Base-by-base conservation (phyloP, 2,888 invertebrate species). In the Drosophila falleni region DNA sequence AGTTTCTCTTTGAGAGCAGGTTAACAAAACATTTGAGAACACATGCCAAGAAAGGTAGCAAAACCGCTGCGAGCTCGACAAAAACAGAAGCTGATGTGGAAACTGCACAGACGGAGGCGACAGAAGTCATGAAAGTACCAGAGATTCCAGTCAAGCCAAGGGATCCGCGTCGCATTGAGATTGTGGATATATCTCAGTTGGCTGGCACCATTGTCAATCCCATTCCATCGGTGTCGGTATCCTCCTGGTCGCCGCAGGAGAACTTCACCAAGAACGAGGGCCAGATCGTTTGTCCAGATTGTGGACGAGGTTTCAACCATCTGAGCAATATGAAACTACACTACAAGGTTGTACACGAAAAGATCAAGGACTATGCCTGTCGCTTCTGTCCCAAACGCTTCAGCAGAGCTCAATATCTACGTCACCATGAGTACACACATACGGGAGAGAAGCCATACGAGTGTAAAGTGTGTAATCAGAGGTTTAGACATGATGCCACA, bases 401-500 rank as follows among this genome's bases (percentile, higher is more conserved):
- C 71, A 91, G 91, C n/a, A 91, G 92, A 63, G 88, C 91, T 5
- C 92, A 92, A 67, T 91, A 92, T 5, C 74, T 92, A 1, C 91
- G 91, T 5, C 91, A 92, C 68, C 92, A 92, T 56, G 91, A 91
- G 74, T 91, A 92, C 81, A 92, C 90, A 0, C 92, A 92, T 51
- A 92, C 92, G 0, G 92, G 92, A 0, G 92, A 92, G 56, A 91
- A 90, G 26, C 92, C 92, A 0, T 91, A 91, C 56, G 89, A 77
- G 15, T 92, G 92, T 42, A 78, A 80, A 0, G 67, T 86, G 5
- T 92, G 92, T 49, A 88, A 87, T 16, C 91, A 90, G 62, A 80
- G 85, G 13, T 92, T 92, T 56, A 90, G 91, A 9, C 92, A 92
- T 61, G 86, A 81, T 33, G 87, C 90, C 10, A 90, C 92, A 3